Evolutionary conservation across 2,888 invertebrate species (phyloP).

Genomic region (Tridacna gigas): DNA sequence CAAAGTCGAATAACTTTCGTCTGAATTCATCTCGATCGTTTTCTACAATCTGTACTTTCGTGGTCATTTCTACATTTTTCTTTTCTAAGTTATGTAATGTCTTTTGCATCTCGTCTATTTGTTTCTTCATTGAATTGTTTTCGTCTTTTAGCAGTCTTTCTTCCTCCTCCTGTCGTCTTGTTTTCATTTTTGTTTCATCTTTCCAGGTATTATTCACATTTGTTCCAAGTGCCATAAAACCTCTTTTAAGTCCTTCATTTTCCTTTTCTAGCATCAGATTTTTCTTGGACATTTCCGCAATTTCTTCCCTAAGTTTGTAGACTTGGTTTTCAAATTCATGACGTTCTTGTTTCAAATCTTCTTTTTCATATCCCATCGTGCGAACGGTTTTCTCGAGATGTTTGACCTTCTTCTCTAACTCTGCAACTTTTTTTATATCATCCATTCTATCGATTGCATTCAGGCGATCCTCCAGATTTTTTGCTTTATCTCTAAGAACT

Average conservation of each 20-base stretch:
- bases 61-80: constrained; percentile 53
- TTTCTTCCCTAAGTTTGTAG: constrained; percentile 53
- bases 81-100: constrained; percentile 53
- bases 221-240: constrained; percentile 61
- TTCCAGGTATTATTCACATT: constrained; percentile 54
- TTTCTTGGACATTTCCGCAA: constrained; percentile 55
- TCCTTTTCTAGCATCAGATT: constrained; percentile 53
- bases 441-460: constrained; percentile 60
- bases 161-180: constrained; percentile 60
- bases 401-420: constrained; percentile 60
- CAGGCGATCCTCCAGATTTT: constrained; percentile 53
- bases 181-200: constrained; percentile 54
- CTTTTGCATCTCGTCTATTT: constrained; percentile 44
- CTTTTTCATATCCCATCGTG: constrained; percentile 62
- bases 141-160: constrained; percentile 54
- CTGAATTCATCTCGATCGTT: constrained; percentile 53
- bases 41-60: constrained; percentile 52
- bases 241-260: constrained; percentile 60
- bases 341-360: constrained; percentile 48
- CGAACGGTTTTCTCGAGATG: constrained; percentile 52
- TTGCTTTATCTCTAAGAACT: constrained; percentile 58
- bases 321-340: constrained; percentile 57
- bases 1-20: constrained; percentile 40
- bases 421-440: constrained; percentile 60
- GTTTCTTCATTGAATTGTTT: constrained; percentile 43